These are phyloP conservation scores for Circaetus gallicus DNA, from an alignment of 2,113 vertebrate species.

Conservation along the genomic window DNA sequence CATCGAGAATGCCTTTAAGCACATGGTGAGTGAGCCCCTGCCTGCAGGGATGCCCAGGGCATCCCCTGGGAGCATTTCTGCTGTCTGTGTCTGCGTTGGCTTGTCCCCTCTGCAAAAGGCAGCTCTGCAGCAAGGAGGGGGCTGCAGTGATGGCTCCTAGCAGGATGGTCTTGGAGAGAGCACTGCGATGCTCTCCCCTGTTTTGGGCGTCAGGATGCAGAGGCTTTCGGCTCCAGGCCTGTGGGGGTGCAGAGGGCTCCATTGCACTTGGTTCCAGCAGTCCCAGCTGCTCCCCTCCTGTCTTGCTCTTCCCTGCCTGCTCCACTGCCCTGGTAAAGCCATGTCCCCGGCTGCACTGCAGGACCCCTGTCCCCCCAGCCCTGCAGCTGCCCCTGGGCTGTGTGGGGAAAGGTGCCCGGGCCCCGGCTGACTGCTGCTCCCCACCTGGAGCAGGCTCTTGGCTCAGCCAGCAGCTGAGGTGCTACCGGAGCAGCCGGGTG, in stretches of 20 bases:
- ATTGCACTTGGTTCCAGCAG: not conserved
- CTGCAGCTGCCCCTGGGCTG: not conserved
- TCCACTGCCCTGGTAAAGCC: not conserved
- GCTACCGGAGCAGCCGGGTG: not conserved
- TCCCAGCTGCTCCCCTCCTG: not conserved
- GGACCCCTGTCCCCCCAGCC: not conserved
- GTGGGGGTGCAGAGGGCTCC: not conserved
- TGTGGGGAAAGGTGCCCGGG: not conserved
- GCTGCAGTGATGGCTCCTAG: not conserved
- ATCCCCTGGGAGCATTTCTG: not conserved
- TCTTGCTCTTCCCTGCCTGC: not conserved
- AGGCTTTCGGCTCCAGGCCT: not conserved
- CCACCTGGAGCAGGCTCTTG: not conserved
- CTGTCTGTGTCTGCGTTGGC: not conserved
- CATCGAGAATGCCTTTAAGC: slow-evolving; percentile 92
- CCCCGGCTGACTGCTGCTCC: not conserved
- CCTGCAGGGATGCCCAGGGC: rapidly evolving
- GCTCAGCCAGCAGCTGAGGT: not conserved
- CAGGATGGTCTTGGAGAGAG: not conserved
- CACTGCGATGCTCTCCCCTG: rapidly evolving
- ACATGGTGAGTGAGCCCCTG: slow-evolving; percentile 83
- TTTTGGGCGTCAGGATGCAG: not conserved
- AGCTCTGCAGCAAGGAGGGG: not conserved
- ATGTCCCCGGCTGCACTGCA: not conserved
- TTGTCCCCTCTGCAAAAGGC: not conserved